Conservation (phyloP, 1,140 invertebrate genomes). For the Fragariocoptes setiger region DNA sequence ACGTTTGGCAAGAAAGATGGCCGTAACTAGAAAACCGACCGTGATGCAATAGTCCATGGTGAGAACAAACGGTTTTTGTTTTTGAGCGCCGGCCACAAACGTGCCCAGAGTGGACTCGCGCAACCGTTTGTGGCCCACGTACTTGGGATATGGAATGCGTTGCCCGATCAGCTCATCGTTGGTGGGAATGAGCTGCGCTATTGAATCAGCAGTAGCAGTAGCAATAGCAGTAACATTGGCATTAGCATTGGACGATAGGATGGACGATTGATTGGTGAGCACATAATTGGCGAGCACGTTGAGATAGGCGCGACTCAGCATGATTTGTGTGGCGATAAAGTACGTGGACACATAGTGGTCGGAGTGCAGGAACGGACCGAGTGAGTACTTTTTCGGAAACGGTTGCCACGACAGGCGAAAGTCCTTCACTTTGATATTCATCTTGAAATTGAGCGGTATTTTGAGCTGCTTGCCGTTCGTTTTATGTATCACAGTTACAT, state of each 20-base stretch:
- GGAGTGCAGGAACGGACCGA: slow-evolving; percentile 7
- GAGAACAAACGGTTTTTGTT: slow-evolving; percentile 5
- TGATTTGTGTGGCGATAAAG: slow-evolving; percentile 6
- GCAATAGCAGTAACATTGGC: background rate
- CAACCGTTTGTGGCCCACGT: slow-evolving; percentile 5
- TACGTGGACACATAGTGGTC: slow-evolving; percentile 6
- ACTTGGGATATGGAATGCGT: slow-evolving; percentile 8
- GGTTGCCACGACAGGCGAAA: slow-evolving; percentile 4
- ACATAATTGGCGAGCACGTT: slow-evolving; percentile 4
- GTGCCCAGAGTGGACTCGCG: slow-evolving; percentile 2
- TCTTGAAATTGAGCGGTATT: slow-evolving; percentile 3
- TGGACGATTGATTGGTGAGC: background rate
- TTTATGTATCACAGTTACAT: background rate
- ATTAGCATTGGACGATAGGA: background rate
- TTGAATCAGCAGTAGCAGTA: background rate
- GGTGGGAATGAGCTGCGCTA: slow-evolving; percentile 3
- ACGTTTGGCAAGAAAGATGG: slow-evolving; percentile 4
- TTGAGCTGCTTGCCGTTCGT: slow-evolving; percentile 2
- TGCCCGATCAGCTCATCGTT: slow-evolving; percentile 4
- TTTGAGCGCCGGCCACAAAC: slow-evolving; percentile 4
- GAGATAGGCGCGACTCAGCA: slow-evolving; percentile 4
- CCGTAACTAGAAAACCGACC: slow-evolving; percentile 6
- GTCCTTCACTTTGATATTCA: slow-evolving; percentile 3
- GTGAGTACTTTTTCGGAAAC: slow-evolving; percentile 6
- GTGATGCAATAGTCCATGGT: slow-evolving; percentile 7